Percentiles rank a stretch among this genome's conserved stretches.
Evolutionary conservation across 2,888 invertebrate species (phyloP).

Genomic region (Malachius bipustulatus): DNA sequence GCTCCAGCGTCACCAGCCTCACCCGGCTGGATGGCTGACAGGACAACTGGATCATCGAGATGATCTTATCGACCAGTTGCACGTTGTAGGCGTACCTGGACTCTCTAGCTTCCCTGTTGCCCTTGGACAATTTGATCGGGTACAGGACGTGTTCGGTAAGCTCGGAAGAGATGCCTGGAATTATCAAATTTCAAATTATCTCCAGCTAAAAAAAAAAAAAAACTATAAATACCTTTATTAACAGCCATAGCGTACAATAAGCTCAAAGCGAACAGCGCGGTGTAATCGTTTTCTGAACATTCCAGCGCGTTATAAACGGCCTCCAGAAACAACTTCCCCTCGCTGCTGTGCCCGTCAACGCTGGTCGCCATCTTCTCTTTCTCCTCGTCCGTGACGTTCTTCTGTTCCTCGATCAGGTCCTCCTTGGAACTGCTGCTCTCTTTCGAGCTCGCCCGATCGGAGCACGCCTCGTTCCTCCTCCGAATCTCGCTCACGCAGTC

Average conservation of each 20-base stretch:
- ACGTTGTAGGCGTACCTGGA: constrained; percentile 58
- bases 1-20: constrained; percentile 82
- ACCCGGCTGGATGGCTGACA: constrained; percentile 86
- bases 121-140: constrained; percentile 38
- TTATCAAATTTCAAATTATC: no score
- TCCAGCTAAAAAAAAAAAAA: no score
- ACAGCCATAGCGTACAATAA: constrained; percentile 86
- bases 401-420: constrained; percentile 39
- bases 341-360: constrained; percentile 36
- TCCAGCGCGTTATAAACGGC: constrained; percentile 78
- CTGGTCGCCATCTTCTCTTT: constrained; percentile 47
- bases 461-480: constrained; percentile 11
- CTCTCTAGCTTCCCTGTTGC: constrained; percentile 26
- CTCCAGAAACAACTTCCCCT: constrained; percentile 72
- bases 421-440: constrained; percentile 25
- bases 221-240: constrained; percentile 84
- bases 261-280: constrained; percentile 81
- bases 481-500: constrained; percentile 29
- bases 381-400: constrained; percentile 89
- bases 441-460: constrained; percentile 15
- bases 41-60: constrained; percentile 70
- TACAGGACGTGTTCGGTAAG: constrained; percentile 67
- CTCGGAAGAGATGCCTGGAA: constrained; percentile 68
- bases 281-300: constrained; percentile 88
- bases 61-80: constrained; percentile 67